Evolutionary conservation across 1,140 invertebrate genomes (phyloP).

Genomic region (Drosophila dunni): DNA sequence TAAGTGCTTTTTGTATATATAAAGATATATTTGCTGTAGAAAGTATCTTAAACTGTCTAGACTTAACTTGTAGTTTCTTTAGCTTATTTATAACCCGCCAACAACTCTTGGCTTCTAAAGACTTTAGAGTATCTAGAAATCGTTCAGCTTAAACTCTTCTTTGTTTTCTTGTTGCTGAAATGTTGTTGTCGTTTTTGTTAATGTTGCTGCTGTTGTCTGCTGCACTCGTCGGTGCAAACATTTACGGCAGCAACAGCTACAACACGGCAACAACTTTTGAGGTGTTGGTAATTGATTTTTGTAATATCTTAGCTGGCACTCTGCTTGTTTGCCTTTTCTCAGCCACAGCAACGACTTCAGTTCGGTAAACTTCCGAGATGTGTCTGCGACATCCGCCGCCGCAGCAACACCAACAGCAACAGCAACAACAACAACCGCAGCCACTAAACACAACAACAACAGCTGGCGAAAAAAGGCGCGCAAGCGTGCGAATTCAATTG

Average conservation of each 20-base stretch:
- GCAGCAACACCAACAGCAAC: constrained; percentile 37
- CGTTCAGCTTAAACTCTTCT: not conserved
- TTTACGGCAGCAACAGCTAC: constrained; percentile 38
- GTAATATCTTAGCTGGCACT: constrained; percentile 81
- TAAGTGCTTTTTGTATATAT: too few relatives aligned
- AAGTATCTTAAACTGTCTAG: too few relatives aligned
- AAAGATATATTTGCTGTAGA: too few relatives aligned
- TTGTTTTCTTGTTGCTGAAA: constrained; percentile 17
- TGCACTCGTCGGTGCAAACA: constrained; percentile 9
- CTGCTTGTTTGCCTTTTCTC: constrained; percentile 72
- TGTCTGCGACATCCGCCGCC: constrained; percentile 74
- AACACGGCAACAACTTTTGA: constrained; percentile 67
- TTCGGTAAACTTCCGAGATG: constrained; percentile 75
- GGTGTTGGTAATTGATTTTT: constrained; percentile 83
- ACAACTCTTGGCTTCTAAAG: not conserved
- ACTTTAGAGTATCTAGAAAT: constrained; percentile 14
- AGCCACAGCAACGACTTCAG: constrained; percentile 32
- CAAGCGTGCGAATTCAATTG: constrained; percentile 83
- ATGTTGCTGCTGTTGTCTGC: constrained; percentile 65
- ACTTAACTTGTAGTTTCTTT: too few relatives aligned
- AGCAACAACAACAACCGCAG: constrained; percentile 29
- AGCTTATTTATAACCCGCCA: not conserved
- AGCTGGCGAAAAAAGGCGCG: constrained; percentile 71
- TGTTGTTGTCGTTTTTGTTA: constrained; percentile 63
- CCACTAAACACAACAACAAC: constrained; percentile 33